Base-by-base conservation (phyloP, 2,888 invertebrate species). In the Thera britannica region DNA sequence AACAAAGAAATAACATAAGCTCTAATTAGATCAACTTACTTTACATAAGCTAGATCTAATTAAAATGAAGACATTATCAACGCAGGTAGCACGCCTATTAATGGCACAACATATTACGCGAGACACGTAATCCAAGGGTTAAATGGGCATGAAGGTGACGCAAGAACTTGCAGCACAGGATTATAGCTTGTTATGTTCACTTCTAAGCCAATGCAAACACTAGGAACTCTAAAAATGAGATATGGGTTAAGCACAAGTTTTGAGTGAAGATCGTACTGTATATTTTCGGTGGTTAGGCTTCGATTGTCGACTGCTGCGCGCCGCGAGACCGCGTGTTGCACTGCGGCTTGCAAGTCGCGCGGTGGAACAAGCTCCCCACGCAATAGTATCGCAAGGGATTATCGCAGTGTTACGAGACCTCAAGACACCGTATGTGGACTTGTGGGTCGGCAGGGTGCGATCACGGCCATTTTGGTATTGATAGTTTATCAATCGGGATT, bases 281-380 rank as follows among this genome's bases (percentile, higher is more conserved):
- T 57, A 68, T 69, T 72, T 76, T 70, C 54, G 60, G 72, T 77
- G 74, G 79, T 67, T 77, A 74, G 72, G 77, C 75, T 58, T 83
- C 85, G 88, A 68, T 70, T 71, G 72, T 61, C 85, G 87, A 84
- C 85, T 82, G 83, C 83, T 87, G 86, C 89, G 90, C 91, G 90
- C 82, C 86, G 86, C 91, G 90, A 80, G 84, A 83, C 75, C 88
- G 90, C 89, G 90, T 86, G 80, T 81, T 85, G 77, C 81, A 91
- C 92, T 91, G 91, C 76, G 57, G 70, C 62, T 65, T 81, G 72
- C 46, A 77, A 84, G 83, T 82, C 83, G 79, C 81, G 83, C 82
- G 82, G 77, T 72, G 77, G 72, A 77, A 77, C 75, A 56, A 52
- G 75, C 81, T 82, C 85, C 85, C 84, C 83, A 79, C 81, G 76